Conservation (phyloP, 2,113 vertebrate species). For the Lethenteron camtschaticum region DNA sequence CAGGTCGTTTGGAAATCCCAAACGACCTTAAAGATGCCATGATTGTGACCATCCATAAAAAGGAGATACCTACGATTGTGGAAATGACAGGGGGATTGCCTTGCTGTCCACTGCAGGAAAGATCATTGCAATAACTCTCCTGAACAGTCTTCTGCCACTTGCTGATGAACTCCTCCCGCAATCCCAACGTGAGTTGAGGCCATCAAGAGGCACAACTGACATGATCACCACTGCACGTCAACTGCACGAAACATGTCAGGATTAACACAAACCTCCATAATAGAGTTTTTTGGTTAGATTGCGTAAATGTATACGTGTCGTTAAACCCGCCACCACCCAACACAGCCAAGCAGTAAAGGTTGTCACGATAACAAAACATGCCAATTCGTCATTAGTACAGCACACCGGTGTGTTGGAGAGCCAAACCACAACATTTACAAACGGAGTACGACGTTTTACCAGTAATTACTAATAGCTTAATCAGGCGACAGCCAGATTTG, state of each 20-base stretch:
- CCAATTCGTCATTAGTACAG: too few relatives aligned
- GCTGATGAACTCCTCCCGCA: not conserved
- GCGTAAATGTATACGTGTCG: too few relatives aligned
- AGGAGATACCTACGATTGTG: constrained; percentile 9
- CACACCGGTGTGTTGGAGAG: too few relatives aligned
- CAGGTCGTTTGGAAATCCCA: constrained; percentile 15
- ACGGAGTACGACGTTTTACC: too few relatives aligned
- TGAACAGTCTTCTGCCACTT: constrained; percentile 1
- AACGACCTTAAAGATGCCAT: constrained; percentile 14
- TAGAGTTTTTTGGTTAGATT: too few relatives aligned
- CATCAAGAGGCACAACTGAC: constrained; percentile 1
- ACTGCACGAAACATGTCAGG: not conserved
- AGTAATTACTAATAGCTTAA: too few relatives aligned
- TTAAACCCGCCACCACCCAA: too few relatives aligned
- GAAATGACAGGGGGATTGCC: not conserved
- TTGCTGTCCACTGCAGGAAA: not conserved
- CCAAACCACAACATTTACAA: too few relatives aligned
- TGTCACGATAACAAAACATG: too few relatives aligned
- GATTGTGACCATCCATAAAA: constrained; percentile 13
- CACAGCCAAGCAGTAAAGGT: too few relatives aligned
- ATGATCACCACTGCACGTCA: not conserved
- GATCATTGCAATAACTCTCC: not conserved
- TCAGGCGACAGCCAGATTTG: too few relatives aligned
- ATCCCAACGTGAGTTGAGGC: not conserved
- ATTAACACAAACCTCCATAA: not conserved